These are phyloP conservation scores for Listronotus bonariensis DNA, from an alignment of 1,140 invertebrate species.

Conservation along the genomic window DNA sequence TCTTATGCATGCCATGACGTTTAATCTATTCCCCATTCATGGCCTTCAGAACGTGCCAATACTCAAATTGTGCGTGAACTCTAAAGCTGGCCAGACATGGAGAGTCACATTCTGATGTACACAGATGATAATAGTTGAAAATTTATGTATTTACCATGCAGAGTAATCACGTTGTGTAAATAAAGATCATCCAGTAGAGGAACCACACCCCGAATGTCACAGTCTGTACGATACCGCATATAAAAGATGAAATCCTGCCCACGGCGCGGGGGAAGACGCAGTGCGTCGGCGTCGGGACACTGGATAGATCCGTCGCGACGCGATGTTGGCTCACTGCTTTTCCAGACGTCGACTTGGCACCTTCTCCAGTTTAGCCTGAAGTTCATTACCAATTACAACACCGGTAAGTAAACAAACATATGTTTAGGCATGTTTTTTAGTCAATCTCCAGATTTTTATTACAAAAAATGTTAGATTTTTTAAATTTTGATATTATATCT, in stretches of 20 bases:
- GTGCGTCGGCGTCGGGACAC: conserved; percentile 51
- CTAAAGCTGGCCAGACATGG: conserved; percentile 15
- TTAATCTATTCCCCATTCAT: conserved; percentile 47
- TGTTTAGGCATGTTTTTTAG: not conserved
- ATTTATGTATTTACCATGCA: conserved; percentile 47
- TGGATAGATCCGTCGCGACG: conserved; percentile 38
- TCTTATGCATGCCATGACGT: conserved; percentile 48
- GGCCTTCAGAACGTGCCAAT: conserved; percentile 43
- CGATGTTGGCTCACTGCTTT: conserved; percentile 36
- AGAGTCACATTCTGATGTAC: conserved; percentile 31
- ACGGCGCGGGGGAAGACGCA: conserved; percentile 50
- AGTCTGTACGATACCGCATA: conserved; percentile 48
- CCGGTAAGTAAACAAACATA: conserved; percentile 32
- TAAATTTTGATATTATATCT: no score
- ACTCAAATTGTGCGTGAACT: conserved; percentile 13
- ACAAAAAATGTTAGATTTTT: not conserved
- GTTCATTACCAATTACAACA: conserved; percentile 4
- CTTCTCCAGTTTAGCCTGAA: conserved; percentile 16
- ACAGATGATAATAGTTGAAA: conserved; percentile 19
- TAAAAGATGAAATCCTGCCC: conserved; percentile 55
- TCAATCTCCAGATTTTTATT: not conserved
- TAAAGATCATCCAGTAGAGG: conserved; percentile 39
- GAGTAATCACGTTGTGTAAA: conserved; percentile 41
- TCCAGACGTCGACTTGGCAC: conserved; percentile 34
- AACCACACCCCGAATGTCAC: conserved; percentile 53